Evolutionary conservation across 2,113 vertebrate genomes (phyloP).

Genomic region (Hystrix cristata): DNA sequence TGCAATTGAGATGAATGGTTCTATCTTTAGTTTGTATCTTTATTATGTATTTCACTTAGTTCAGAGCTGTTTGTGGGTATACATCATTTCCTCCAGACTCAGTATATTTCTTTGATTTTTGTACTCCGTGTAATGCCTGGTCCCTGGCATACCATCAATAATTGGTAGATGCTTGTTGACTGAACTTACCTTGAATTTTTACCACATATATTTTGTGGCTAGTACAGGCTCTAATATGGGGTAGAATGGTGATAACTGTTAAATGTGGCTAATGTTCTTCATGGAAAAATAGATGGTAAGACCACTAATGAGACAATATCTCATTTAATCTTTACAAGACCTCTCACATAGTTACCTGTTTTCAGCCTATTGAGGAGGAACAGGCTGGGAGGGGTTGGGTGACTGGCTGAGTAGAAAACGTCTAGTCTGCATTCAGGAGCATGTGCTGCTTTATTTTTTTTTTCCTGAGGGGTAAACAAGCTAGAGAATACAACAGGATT

Average conservation of each 20-base stretch:
- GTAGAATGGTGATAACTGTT: not conserved
- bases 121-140: not conserved
- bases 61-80: not conserved
- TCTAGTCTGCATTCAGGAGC: not conserved
- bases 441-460: not conserved
- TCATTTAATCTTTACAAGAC: not conserved
- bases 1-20: not conserved
- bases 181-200: not conserved
- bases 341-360: not conserved
- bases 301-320: not conserved
- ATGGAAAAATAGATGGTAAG: not conserved
- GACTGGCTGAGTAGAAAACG: not conserved
- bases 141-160: not conserved
- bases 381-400: not conserved
- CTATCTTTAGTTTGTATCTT: not conserved
- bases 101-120: not conserved
- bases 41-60: not conserved
- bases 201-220: not conserved
- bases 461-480: not conserved
- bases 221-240: not conserved
- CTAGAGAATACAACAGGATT: not conserved
- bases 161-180: not conserved
- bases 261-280: not conserved
- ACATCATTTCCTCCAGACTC: not conserved
- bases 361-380: conserved; percentile 5